phyloP scores from a whole-genome alignment of 1,140 invertebrate genomes.

The Lerema accius region DNA sequence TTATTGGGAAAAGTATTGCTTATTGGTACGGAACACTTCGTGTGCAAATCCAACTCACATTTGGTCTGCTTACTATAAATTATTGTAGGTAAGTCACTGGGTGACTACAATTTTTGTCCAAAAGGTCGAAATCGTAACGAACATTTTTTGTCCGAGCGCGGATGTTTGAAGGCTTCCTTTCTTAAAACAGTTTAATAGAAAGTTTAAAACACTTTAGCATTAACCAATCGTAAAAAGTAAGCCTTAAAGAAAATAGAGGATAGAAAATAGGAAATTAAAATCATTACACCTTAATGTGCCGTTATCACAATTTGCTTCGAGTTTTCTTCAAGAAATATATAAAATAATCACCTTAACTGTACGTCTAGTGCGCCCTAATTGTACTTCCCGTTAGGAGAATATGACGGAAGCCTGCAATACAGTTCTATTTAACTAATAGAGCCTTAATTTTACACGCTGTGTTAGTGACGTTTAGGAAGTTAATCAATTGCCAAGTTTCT shows the following conservation, averaged over 20 bases:
- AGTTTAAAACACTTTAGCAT: too few species aligned
- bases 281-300: conserved; percentile 14
- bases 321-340: conserved; percentile 25
- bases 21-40: too few species aligned
- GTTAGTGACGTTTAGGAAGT: background rate
- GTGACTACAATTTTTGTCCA: too few species aligned
- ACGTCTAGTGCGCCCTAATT: conserved; percentile 2
- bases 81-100: too few species aligned
- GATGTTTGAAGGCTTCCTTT: too few species aligned
- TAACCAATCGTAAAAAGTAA: too few species aligned
- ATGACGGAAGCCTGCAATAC: background rate
- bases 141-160: too few species aligned
- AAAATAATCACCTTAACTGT: conserved; percentile 25
- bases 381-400: conserved; percentile 20
- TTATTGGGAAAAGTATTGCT: too few species aligned
- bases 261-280: conserved; percentile 31
- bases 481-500: background rate
- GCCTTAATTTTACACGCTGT: background rate
- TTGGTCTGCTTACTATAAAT: too few species aligned
- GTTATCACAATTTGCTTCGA: conserved; percentile 6
- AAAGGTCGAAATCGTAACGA: too few species aligned
- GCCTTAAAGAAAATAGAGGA: conserved; percentile 20
- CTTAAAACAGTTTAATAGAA: too few species aligned
- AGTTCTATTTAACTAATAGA: background rate
- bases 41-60: too few species aligned